Base-by-base conservation (phyloP, 2,797 vertebrate species). In the Characodon lateralis region DNA sequence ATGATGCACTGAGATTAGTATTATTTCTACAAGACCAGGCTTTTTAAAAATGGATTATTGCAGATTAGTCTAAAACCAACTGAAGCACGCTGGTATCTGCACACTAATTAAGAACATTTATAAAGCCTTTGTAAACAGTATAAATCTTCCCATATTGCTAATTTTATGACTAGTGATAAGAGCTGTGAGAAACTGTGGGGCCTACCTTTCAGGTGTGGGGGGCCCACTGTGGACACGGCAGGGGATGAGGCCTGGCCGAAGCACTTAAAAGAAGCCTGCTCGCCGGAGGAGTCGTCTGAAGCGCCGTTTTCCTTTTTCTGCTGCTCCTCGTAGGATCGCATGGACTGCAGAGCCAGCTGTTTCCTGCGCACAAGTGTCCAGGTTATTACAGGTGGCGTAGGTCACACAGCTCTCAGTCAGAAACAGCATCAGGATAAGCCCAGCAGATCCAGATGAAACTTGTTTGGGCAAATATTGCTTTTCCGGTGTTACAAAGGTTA, bases 261-360 rank as follows among this genome's bases (percentile, higher is more conserved):
- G 85, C 97, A 96, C 88, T 96, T 97, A 91, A 98, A 98, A 65
- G 97, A 93, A 0, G 96, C 95, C 88, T 98, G 98, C 74, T 99
- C 98, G 0, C 97, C 97, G 0, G 98, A 99, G 73, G 98, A 99
- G 78, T 99, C 98, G 5, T 99, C 98, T 0, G 98, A 99, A 50
- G 97, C 97, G 31, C 96, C 96, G 5, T 95, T 96, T 80, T 99
- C 98, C 84, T 98, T 99, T 77, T 98, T 98, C 93, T 98, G 97
- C 66, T 98, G 96, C 83, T 99, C 98, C 28, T 99, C 98, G 10
- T 97, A 99, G 7, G 97, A 97, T 35, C 98, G 92, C 94, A 99
- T 98, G 80, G 98, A 99, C 73, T 99, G 98, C 79, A 99, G 95
- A 24, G 97, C 98, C 94, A 99, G 95, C 94, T 99, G 98, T 85